Evolutionary conservation across 1,140 invertebrate genomes (phyloP).

Genomic region (Drosophila funebris): DNA sequence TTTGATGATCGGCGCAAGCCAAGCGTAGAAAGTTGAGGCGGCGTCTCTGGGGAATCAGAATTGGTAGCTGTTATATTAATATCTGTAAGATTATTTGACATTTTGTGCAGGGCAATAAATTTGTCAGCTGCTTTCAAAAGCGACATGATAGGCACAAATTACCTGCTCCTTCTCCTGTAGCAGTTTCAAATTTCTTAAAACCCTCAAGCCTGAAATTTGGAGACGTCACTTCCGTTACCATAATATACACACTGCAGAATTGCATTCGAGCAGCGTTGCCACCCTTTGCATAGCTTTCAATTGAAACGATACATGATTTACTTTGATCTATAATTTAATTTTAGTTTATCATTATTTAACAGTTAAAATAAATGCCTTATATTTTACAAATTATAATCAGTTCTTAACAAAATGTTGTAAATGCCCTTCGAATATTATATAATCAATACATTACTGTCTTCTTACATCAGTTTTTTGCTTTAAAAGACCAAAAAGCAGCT

Average conservation of each 20-base stretch:
- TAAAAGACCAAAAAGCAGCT: neutral
- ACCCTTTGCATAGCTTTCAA: neutral
- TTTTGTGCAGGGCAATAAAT: constrained; percentile 19
- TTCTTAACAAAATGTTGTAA: neutral
- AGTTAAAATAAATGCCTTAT: too few species aligned
- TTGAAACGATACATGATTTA: too few species aligned
- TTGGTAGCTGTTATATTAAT: neutral
- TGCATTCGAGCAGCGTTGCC: neutral
- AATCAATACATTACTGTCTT: neutral
- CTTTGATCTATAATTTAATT: neutral
- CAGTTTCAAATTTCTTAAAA: neutral
- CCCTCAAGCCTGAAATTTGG: neutral
- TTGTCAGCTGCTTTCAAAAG: constrained; percentile 7
- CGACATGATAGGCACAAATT: constrained; percentile 12
- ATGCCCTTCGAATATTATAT: neutral
- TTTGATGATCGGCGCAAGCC: constrained; percentile 34
- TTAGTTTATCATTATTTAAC: neutral
- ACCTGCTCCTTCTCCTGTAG: constrained; percentile 9
- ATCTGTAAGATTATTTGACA: constrained; percentile 28
- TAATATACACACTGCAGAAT: neutral
- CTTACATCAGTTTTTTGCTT: neutral
- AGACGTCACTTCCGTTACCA: neutral
- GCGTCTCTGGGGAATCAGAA: constrained; percentile 25
- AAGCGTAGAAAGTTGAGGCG: constrained; percentile 37
- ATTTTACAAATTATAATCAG: too few species aligned